These are phyloP conservation scores for Papilio demoleus DNA, from an alignment of 2,888 invertebrate species.

Conservation along the genomic window DNA sequence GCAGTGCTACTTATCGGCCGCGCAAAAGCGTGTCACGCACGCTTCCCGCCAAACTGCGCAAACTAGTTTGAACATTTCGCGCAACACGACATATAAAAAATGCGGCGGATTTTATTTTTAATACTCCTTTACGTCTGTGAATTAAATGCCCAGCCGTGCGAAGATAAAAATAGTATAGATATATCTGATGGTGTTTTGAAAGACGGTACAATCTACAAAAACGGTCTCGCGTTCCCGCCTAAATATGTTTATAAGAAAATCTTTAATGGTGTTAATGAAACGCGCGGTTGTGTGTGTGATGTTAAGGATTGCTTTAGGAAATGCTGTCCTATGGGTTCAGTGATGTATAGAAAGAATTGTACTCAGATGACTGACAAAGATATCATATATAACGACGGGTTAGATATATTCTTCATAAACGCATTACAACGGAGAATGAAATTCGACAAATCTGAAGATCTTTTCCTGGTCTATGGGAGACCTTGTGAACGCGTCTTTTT, in stretches of 20 bases:
- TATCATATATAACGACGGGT: constrained; percentile 50
- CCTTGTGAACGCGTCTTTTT: constrained; percentile 53
- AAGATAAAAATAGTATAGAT: constrained; percentile 58
- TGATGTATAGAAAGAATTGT: constrained; percentile 50
- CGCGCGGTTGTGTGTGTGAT: constrained; percentile 66
- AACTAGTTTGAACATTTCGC: constrained; percentile 31
- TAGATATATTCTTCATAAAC: constrained; percentile 53
- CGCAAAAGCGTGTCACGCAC: constrained; percentile 39
- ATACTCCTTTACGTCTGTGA: constrained; percentile 46
- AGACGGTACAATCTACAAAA: constrained; percentile 52
- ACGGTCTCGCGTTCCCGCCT: constrained; percentile 57
- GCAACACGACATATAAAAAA: constrained; percentile 41
- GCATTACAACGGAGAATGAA: constrained; percentile 51
- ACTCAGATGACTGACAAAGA: constrained; percentile 50
- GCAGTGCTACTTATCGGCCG: constrained; percentile 39
- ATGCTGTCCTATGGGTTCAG: constrained; percentile 63
- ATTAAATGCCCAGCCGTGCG: constrained; percentile 55
- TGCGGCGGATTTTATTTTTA: constrained; percentile 48
- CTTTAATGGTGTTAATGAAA: constrained; percentile 54
- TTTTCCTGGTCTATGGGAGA: constrained; percentile 53
- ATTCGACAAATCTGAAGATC: constrained; percentile 45
- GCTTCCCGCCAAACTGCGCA: constrained; percentile 28
- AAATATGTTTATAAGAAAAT: constrained; percentile 58
- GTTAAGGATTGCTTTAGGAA: constrained; percentile 65
- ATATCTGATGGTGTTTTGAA: constrained; percentile 51